These are phyloP conservation scores for Crioceris asparagi DNA, from an alignment of 2,888 invertebrate genomes.

Conservation along the genomic window DNA sequence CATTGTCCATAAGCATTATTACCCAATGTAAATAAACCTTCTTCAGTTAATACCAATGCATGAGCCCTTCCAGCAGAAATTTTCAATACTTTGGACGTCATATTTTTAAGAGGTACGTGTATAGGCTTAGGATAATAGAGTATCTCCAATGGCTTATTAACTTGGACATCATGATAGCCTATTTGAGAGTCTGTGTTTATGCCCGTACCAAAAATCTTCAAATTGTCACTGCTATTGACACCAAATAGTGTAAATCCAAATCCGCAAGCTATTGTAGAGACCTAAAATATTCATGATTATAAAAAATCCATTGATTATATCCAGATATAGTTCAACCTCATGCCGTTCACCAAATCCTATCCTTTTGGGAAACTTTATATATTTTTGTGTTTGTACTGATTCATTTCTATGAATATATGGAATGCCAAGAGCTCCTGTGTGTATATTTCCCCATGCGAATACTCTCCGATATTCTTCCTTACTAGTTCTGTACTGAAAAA, in stretches of 20 bases:
- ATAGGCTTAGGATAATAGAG: constrained; percentile 64
- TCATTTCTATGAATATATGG: constrained; percentile 41
- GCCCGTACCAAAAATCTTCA: constrained; percentile 76
- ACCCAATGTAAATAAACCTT: constrained; percentile 70
- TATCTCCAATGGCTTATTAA: constrained; percentile 53
- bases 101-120: constrained; percentile 51
- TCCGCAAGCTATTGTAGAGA: constrained; percentile 65
- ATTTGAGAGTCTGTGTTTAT: constrained; percentile 89
- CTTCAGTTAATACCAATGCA: constrained; percentile 60
- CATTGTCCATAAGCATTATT: constrained; percentile 94
- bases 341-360: constrained; percentile 61
- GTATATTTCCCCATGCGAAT: constrained; percentile 71
- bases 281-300: no score
- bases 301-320: no score
- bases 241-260: constrained; percentile 82
- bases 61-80: constrained; percentile 84
- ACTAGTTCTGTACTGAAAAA: constrained; percentile 51
- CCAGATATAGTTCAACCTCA: no score
- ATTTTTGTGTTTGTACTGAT: constrained; percentile 40
- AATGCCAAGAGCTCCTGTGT: constrained; percentile 70
- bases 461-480: constrained; percentile 47
- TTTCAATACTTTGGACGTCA: constrained; percentile 43
- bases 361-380: constrained; percentile 56
- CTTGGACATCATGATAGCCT: constrained; percentile 54
- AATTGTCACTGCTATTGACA: constrained; percentile 51